Conservation (phyloP, 1,140 invertebrate genomes). For the Cherax quadricarinatus region DNA sequence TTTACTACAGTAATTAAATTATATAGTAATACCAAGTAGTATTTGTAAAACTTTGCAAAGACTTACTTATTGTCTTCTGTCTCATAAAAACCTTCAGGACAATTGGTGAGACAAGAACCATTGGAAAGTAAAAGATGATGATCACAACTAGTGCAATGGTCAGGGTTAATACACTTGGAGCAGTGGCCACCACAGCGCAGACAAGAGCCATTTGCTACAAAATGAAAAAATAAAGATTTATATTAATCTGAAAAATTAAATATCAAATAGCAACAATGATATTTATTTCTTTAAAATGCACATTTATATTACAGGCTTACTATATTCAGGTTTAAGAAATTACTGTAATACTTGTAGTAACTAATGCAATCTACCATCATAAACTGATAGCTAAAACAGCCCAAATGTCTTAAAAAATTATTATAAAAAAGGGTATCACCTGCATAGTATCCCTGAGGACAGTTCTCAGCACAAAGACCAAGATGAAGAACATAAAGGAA, state of each 20-base stretch:
- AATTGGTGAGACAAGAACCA: constrained; percentile 55
- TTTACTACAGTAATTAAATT: too few relatives aligned
- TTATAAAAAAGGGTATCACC: constrained; percentile 36
- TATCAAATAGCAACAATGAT: too few relatives aligned
- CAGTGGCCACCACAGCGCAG: constrained; percentile 88
- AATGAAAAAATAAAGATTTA: not conserved
- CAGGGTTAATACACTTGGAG: constrained; percentile 84
- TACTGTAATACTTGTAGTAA: too few relatives aligned
- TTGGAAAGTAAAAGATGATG: constrained; percentile 56
- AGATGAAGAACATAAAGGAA: constrained; percentile 84
- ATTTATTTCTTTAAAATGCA: too few relatives aligned
- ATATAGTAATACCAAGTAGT: not conserved
- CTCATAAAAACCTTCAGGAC: constrained; percentile 59
- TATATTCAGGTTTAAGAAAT: too few relatives aligned
- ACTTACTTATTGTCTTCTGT: constrained; percentile 53
- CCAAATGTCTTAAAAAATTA: not conserved
- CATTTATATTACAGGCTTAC: too few relatives aligned
- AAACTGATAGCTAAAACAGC: not conserved
- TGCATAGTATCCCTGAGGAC: constrained; percentile 84
- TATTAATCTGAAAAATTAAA: not conserved
- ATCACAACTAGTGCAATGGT: constrained; percentile 38
- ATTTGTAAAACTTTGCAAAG: not conserved
- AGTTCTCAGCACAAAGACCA: constrained; percentile 83
- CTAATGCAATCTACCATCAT: too few relatives aligned
- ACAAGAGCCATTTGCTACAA: constrained; percentile 80